Evolutionary conservation across 2,113 vertebrate species (phyloP).

Genomic region (Himantopus leucocephalus): DNA sequence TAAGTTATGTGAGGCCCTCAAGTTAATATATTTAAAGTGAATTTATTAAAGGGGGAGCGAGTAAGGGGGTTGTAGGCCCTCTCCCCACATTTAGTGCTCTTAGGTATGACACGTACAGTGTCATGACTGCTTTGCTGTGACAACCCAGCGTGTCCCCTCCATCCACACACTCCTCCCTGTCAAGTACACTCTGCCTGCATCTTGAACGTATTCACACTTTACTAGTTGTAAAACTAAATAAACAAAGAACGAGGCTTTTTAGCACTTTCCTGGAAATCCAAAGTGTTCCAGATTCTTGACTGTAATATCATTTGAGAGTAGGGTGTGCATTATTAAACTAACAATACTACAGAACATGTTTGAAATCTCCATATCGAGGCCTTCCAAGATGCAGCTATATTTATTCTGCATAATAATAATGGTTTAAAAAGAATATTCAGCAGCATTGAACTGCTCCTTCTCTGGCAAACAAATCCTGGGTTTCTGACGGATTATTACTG

Average conservation of each 20-base stretch:
- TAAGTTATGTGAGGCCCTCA: neutral
- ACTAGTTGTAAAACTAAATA: neutral
- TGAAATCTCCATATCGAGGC: neutral
- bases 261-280: neutral
- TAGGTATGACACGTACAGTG: neutral
- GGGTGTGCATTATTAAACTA: neutral
- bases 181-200: neutral
- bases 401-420: neutral
- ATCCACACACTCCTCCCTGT: neutral
- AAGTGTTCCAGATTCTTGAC: neutral
- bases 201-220: neutral
- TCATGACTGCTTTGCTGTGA: neutral
- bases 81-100: neutral
- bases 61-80: neutral
- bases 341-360: neutral
- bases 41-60: neutral
- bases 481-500: neutral
- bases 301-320: neutral
- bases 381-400: neutral
- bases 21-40: neutral
- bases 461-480: neutral
- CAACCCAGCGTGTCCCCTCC: rapidly evolving
- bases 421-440: neutral
- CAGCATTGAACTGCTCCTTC: neutral
- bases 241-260: neutral